Evolutionary conservation across 2,113 vertebrate species (phyloP).

Genomic region (Ranitomeya variabilis): DNA sequence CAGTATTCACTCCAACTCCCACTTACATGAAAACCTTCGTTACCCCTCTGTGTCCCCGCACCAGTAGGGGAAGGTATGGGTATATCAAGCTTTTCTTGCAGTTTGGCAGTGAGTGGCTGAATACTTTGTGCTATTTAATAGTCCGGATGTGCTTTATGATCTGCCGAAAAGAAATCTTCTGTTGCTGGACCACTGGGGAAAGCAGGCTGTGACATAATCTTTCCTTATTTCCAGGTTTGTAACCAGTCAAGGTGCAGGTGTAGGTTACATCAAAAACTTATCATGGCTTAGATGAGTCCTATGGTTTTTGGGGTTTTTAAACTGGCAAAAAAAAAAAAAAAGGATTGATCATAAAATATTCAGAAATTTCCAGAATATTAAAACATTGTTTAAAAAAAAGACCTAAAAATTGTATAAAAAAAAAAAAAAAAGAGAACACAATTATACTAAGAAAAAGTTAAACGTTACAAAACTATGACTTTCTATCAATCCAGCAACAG

Average conservation of each 20-base stretch:
- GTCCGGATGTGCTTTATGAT: constrained; percentile 1
- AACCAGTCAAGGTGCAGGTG: neutral
- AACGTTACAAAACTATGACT: constrained; percentile 15
- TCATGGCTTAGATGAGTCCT: neutral
- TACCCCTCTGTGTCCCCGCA: neutral
- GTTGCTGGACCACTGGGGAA: neutral
- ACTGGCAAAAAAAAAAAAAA: neutral
- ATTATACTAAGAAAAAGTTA: neutral
- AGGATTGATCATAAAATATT: neutral
- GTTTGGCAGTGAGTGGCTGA: neutral
- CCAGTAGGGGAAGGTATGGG: too few relatives aligned
- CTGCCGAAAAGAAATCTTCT: neutral
- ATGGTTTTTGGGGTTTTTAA: neutral
- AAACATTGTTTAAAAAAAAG: constrained; percentile 4
- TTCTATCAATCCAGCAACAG: neutral
- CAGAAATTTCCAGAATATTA: constrained; percentile 10
- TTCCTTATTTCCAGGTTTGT: neutral
- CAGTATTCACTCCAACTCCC: neutral
- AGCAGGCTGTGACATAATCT: neutral
- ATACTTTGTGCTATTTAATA: neutral
- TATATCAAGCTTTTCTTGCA: neutral
- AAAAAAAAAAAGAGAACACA: neutral
- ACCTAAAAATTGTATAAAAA: neutral
- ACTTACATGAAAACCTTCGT: neutral
- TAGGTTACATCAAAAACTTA: neutral